phyloP scores from a whole-genome alignment of 2,113 vertebrate genomes.

The Hipposideros armiger region DNA sequence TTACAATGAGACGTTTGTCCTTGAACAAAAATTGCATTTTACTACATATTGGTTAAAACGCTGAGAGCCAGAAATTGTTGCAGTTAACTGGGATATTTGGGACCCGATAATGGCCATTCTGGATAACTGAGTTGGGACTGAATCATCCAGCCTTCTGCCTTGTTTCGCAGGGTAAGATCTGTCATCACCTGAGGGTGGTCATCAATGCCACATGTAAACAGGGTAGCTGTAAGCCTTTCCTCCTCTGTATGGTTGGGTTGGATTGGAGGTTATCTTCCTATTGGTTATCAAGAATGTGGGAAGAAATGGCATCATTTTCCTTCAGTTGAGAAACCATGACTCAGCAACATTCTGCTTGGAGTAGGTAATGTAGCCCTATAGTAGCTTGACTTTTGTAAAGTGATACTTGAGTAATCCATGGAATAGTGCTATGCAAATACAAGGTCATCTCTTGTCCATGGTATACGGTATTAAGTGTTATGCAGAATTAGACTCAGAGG shows the following conservation, averaged over 20 bases:
- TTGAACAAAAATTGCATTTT: background rate
- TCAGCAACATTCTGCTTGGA: background rate
- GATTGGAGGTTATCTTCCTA: background rate
- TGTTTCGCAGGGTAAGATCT: background rate
- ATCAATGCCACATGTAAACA: background rate
- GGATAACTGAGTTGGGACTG: background rate
- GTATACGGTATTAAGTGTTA: background rate
- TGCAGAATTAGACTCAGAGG: conserved; percentile 5
- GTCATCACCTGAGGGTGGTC: too few species aligned
- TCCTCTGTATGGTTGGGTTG: background rate
- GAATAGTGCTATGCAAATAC: background rate
- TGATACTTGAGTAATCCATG: background rate
- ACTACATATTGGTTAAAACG: background rate
- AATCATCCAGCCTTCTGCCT: background rate
- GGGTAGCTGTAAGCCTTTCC: background rate
- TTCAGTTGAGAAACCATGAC: background rate
- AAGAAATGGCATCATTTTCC: background rate
- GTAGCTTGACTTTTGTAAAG: background rate
- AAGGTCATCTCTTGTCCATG: conserved; percentile 7
- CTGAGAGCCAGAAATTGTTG: background rate
- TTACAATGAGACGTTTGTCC: background rate
- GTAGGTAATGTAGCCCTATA: background rate
- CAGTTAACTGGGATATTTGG: background rate
- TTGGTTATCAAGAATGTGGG: background rate
- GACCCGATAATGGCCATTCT: background rate